Base-by-base conservation (phyloP, 2,797 vertebrate genomes). In the Mycteria americana region DNA sequence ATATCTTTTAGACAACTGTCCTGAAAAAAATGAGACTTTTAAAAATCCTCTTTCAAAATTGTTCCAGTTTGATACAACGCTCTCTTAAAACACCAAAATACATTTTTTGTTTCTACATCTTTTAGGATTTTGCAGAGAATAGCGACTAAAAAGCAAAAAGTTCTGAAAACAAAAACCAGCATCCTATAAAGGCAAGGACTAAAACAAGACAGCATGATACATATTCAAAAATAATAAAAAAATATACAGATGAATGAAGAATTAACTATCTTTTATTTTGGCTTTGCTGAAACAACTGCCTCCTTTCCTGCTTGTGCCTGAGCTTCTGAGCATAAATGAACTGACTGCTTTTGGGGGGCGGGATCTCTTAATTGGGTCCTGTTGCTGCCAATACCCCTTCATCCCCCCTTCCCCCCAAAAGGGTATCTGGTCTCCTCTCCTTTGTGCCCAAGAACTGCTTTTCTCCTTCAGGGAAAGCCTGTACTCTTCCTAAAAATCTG, bases 211-310 rank as follows among this genome's bases (percentile, higher is more conserved):
- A 72, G 17, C 21, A 35, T 9, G 4, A 91, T 9, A 48, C 2
- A 64, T 13, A 64, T 27, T 48, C 0, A 83, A 48, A 73, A 81
- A 53, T 22, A 84, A 67, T 27, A 23, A 50, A 57, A 13, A 41
- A 80, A 69, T 4, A 80, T 2, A 86, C 4, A 89, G 19, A 60
- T 51, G 27, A 60, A 77, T 24, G 9, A 72, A 64, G 7, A 85
- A 92, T 3, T 88, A 10, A 53, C 57, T 72, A 39, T 78, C 60
- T 85, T 67, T 80, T 56, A 37, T 83, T 91, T 80, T 70, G 54
- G 63, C 50, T 87, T 7, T 85, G 46, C 21, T 89, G 75, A 83
- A 96, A 88, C 46, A 73, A 81, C 43, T 75, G 68, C 21, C 41
- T 87, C 48, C 53, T 72, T 83, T 85, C 63, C 64, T 80, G 25